Conservation (phyloP, 2,113 vertebrate genomes). For the Coregonus clupeaformis region DNA sequence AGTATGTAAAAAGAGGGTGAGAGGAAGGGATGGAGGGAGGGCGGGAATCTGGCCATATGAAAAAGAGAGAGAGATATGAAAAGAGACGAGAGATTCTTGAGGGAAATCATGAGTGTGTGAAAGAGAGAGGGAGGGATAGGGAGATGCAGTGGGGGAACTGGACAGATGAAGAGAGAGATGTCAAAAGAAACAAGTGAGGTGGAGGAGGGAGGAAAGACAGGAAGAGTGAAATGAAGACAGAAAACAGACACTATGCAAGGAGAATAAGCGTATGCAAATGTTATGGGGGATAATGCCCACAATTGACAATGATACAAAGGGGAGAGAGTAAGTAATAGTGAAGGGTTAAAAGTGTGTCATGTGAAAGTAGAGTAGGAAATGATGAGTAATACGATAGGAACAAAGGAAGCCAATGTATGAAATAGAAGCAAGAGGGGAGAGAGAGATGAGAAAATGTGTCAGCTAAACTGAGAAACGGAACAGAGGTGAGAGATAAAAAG, state of each 20-base stretch:
- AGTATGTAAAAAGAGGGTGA: too few relatives aligned
- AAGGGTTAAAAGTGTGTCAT: constrained; percentile 2
- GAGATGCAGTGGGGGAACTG: constrained; percentile 44
- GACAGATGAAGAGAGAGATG: constrained; percentile 22
- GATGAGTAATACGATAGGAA: background rate
- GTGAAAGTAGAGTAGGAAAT: constrained; percentile 7
- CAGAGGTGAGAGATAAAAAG: background rate
- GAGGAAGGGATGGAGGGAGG: background rate
- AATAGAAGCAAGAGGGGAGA: constrained; percentile 6
- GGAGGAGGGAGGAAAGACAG: constrained; percentile 9
- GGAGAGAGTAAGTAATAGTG: background rate
- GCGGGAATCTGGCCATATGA: too few relatives aligned
- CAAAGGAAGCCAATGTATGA: constrained; percentile 3
- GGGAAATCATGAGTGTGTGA: too few relatives aligned
- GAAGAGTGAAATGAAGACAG: constrained; percentile 25
- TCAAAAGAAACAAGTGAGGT: too few relatives aligned
- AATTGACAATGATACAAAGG: constrained; percentile 4
- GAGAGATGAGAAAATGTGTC: background rate
- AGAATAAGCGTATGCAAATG: constrained; percentile 20
- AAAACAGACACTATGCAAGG: too few relatives aligned
- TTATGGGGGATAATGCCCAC: constrained; percentile 19
- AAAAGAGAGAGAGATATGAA: too few relatives aligned
- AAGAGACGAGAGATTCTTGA: too few relatives aligned
- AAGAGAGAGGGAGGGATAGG: constrained; percentile 3
- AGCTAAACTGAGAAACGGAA: background rate